Evolutionary conservation across 2,888 invertebrate species (phyloP).

Genomic region (Noctua janthe): DNA sequence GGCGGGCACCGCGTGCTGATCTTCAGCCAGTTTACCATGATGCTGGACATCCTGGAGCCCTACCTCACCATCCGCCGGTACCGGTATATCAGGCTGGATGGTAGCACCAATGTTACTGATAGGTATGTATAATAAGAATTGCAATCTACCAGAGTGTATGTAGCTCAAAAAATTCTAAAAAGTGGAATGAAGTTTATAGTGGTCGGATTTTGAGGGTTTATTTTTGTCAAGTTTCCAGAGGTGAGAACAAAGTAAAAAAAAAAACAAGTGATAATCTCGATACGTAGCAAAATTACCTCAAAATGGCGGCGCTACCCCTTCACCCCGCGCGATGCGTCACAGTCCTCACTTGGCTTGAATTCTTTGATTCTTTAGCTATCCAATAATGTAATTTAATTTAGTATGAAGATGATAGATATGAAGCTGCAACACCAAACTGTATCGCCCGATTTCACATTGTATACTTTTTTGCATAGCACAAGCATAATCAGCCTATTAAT

Average conservation of each 20-base stretch:
- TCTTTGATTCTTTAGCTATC: too few species aligned
- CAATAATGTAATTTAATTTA: too few species aligned
- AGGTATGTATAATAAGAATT: background rate
- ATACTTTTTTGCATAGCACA: too few species aligned
- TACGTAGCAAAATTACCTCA: too few species aligned
- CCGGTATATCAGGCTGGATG: constrained; percentile 96
- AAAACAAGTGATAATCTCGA: background rate
- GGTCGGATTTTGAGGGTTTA: background rate
- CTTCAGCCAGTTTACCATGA: constrained; percentile 99
- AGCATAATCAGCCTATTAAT: too few species aligned
- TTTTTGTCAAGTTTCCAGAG: background rate
- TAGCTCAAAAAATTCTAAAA: background rate
- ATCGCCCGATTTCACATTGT: too few species aligned
- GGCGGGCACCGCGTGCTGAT: constrained; percentile 96
- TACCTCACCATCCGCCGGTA: constrained; percentile 94
- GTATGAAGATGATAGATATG: too few species aligned
- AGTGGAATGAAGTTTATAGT: background rate
- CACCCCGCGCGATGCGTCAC: too few species aligned
- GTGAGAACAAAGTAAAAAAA: background rate
- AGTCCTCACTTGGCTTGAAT: too few species aligned
- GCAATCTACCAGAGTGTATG: background rate
- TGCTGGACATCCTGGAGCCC: constrained; percentile 97
- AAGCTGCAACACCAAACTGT: too few species aligned
- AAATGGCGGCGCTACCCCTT: too few species aligned
- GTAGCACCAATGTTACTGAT: constrained; percentile 94